These are phyloP conservation scores for Trissolcus basalis DNA, from an alignment of 1,140 invertebrate genomes.

Conservation along the genomic window DNA sequence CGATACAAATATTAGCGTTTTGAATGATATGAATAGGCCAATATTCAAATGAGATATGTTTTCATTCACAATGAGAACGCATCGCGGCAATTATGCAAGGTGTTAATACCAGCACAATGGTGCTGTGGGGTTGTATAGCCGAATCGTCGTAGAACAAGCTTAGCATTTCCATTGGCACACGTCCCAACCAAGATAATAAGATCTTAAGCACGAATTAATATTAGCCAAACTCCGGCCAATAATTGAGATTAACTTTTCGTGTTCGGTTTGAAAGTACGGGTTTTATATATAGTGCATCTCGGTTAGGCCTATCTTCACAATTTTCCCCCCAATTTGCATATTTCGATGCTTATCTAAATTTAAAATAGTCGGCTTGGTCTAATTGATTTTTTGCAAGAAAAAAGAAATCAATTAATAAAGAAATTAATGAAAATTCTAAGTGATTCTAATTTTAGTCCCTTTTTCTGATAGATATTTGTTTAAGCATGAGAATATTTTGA, in stretches of 20 bases:
- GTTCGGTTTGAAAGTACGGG: slow-evolving; percentile 36
- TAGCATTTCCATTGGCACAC: slow-evolving; percentile 55
- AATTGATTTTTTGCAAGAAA: too few species aligned
- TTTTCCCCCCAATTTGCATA: slow-evolving; percentile 61
- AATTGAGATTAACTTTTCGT: slow-evolving; percentile 64
- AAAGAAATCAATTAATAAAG: neutral
- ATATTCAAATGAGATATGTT: slow-evolving; percentile 74
- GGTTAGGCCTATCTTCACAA: slow-evolving; percentile 13
- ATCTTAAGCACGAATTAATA: slow-evolving; percentile 61
- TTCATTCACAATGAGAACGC: slow-evolving; percentile 67
- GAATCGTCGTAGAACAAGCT: slow-evolving; percentile 60
- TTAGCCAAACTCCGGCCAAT: slow-evolving; percentile 60
- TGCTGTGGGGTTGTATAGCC: slow-evolving; percentile 65
- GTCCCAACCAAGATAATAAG: slow-evolving; percentile 52
- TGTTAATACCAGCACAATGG: slow-evolving; percentile 74
- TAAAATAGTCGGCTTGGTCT: neutral
- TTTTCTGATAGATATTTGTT: neutral
- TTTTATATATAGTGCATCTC: slow-evolving; percentile 16
- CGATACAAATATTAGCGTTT: slow-evolving; percentile 67
- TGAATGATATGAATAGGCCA: slow-evolving; percentile 69
- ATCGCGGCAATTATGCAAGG: slow-evolving; percentile 71
- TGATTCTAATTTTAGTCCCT: too few species aligned
- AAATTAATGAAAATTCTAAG: too few species aligned
- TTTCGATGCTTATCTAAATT: slow-evolving; percentile 63
- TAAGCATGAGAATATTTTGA: too few species aligned